A percentile compares a stretch with the other conserved stretches of the same genome.
Evolutionary conservation across 2,888 invertebrate species (phyloP).

Genomic region (Galeruca laticollis): DNA sequence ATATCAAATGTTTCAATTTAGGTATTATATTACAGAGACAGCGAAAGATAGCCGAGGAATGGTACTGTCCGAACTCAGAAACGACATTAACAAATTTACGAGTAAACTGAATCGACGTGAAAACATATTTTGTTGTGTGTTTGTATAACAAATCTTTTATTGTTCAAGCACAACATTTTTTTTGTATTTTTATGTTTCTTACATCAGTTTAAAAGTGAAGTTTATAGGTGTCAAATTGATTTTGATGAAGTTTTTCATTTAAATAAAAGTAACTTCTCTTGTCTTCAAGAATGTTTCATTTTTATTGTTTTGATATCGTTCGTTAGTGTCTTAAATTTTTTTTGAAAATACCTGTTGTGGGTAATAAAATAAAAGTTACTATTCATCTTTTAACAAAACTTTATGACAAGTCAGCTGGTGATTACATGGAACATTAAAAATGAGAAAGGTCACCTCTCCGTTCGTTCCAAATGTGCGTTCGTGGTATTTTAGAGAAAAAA

Average conservation of each 20-base stretch:
- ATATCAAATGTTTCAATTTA: too few species aligned
- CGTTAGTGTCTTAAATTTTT: slow-evolving; percentile 23
- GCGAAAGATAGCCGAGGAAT: too few species aligned
- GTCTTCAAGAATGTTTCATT: slow-evolving; percentile 11
- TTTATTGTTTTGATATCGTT: slow-evolving; percentile 28
- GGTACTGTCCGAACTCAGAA: background rate
- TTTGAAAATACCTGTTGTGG: slow-evolving; percentile 27
- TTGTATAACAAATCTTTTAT: background rate
- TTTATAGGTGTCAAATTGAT: slow-evolving; percentile 15
- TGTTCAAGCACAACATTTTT: slow-evolving; percentile 2
- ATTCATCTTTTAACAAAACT: slow-evolving; percentile 36
- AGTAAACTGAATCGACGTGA: background rate
- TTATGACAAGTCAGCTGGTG: slow-evolving; percentile 31
- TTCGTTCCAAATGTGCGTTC: slow-evolving; percentile 17
- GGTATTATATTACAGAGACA: too few species aligned
- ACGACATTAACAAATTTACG: background rate
- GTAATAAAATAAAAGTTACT: slow-evolving; percentile 32
- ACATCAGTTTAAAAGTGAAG: slow-evolving; percentile 16
- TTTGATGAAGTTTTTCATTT: slow-evolving; percentile 23
- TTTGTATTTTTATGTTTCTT: background rate
- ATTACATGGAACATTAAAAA: slow-evolving; percentile 37
- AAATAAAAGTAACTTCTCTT: slow-evolving; percentile 28
- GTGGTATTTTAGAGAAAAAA: background rate
- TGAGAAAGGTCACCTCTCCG: slow-evolving; percentile 31
- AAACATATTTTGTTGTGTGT: background rate